A percentile compares a stretch with the other conserved stretches of the same genome.
Conservation (phyloP, 1,140 invertebrate species). For the Ceratina calcarata region DNA sequence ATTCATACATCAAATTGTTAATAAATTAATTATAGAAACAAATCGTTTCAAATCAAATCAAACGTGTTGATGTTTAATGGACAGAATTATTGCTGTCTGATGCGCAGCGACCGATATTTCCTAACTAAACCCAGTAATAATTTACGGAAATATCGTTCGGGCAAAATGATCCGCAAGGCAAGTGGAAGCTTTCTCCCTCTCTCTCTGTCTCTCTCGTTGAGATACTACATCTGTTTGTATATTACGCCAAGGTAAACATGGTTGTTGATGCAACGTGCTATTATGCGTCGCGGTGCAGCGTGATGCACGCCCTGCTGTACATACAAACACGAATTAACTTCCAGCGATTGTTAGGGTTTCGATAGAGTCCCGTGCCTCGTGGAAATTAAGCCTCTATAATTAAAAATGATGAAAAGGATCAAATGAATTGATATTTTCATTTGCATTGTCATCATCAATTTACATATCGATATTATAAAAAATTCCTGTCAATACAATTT, state of each 20-base stretch:
- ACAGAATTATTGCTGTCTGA: not conserved
- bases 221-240: slow-evolving; percentile 40
- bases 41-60: slow-evolving; percentile 4
- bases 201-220: not conserved
- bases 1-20: no score
- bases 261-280: slow-evolving; percentile 41
- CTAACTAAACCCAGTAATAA: slow-evolving; percentile 9
- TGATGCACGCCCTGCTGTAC: not conserved
- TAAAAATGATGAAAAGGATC: not conserved
- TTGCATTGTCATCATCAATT: no score
- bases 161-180: slow-evolving; percentile 41
- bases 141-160: slow-evolving; percentile 34
- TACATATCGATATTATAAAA: no score
- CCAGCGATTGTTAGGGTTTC: slow-evolving; percentile 30
- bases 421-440: no score
- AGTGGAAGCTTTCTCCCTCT: no score
- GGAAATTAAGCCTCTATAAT: not conserved
- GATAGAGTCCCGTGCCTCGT: not conserved
- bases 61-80: slow-evolving; percentile 3
- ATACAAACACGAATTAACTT: slow-evolving; percentile 44
- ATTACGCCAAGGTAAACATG: slow-evolving; percentile 35
- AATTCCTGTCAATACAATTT: not conserved
- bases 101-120: not conserved
- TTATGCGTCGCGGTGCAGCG: slow-evolving; percentile 18
- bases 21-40: no score